Evolutionary conservation across 2,113 vertebrate genomes (phyloP), one percentile per base, ranked within the genome.

Genomic region (Toxostoma redivivum): DNA sequence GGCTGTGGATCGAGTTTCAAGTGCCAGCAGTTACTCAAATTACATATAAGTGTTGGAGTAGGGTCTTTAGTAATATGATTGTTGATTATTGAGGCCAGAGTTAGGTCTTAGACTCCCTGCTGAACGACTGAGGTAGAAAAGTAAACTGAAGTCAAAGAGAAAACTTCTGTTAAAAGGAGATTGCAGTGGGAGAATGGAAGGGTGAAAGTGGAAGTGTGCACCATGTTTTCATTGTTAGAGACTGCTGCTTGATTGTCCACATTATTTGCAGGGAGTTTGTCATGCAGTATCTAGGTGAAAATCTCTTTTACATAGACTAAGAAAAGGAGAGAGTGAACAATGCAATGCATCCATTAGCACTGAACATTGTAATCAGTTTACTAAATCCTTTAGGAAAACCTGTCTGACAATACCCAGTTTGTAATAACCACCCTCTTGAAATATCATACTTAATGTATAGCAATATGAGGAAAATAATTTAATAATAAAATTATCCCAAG

Each of bases 11-110:
- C 81, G 45, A 71, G 53, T 94, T 95, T 91, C 89, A 91, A 89
- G 31, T 45, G 48, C 86, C 70, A 91, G 74, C 73, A 92, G 84
- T 65, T 91, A 61, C 93, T 95, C 84, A 87, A 45, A 44, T 95
- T 94, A 91, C 65, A 72, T 40, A 3, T 65, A 78, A 92, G 35
- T 80, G 66, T 48, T 53, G 42, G 53, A 87, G 58, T 33, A 65
- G 31, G 33, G 66, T 85, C 40, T 82, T 95, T 45, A 77, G 45
- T 19, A 70, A 69, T 54, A 73, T 35, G 58, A 67, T 81, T 45
- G 73, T 82, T 87, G 62, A 45, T 80, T 96, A 61, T 37, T 89
- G 74, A 72, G 86, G 65, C 57, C 83, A 69, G 60, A 67, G 33
- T 35, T 62, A 80, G 40, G 80, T 81, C 44, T 86, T 57, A 33